These are phyloP conservation scores for Cantharis rufa DNA, from an alignment of 2,888 invertebrate genomes.

Conservation along the genomic window DNA sequence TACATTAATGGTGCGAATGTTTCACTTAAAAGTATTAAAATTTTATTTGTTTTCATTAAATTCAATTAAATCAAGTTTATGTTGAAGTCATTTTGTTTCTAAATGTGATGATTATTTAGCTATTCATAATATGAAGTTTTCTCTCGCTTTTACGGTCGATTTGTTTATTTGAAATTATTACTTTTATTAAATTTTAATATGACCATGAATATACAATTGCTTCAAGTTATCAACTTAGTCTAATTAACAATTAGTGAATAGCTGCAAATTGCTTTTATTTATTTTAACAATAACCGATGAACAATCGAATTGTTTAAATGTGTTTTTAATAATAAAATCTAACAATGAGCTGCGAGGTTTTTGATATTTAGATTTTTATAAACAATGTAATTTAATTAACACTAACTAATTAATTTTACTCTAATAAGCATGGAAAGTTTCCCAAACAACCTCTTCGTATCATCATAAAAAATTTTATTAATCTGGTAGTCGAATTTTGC, in stretches of 20 bases:
- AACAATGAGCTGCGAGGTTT: background rate
- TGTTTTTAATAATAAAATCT: background rate
- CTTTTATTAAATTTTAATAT: background rate
- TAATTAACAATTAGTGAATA: slow-evolving; percentile 5
- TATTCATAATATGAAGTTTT: background rate
- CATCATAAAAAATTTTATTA: background rate
- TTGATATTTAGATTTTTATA: background rate
- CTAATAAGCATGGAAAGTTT: background rate
- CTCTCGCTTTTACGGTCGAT: background rate
- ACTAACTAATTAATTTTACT: background rate
- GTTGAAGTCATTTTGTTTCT: background rate
- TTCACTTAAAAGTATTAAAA: background rate
- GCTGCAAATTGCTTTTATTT: slow-evolving; percentile 2
- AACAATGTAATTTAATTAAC: background rate
- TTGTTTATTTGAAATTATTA: background rate
- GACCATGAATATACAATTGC: background rate
- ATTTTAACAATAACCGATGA: background rate
- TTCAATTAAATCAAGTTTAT: background rate
- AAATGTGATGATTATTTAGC: background rate
- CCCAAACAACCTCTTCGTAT: background rate
- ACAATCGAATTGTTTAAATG: background rate
- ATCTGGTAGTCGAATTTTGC: background rate
- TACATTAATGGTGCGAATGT: background rate
- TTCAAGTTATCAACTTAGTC: background rate
- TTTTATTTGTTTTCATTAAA: background rate